Conservation (phyloP, 1,140 invertebrate species). For the Carcinoscorpius rotundicauda region DNA sequence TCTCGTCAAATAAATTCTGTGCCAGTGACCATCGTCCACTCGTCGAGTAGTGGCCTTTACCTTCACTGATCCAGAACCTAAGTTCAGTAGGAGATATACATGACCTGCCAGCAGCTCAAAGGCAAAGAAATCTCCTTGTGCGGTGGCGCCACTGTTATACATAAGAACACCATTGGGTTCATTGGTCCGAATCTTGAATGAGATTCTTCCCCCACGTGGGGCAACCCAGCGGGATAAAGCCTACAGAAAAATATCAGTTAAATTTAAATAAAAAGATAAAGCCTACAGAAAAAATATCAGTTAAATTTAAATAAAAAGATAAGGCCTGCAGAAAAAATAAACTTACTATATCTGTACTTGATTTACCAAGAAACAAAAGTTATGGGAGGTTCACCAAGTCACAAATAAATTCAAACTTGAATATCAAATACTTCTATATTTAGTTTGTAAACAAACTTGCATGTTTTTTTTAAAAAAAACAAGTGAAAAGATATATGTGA, state of each 20-base stretch:
- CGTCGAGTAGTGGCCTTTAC: conserved; percentile 56
- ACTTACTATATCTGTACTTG: too few relatives aligned
- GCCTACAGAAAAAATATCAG: too few relatives aligned
- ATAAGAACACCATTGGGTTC: conserved; percentile 87
- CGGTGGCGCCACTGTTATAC: conserved; percentile 65
- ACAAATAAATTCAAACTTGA: too few relatives aligned
- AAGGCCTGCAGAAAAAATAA: too few relatives aligned
- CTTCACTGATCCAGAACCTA: conserved; percentile 79
- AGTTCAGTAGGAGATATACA: conserved; percentile 77
- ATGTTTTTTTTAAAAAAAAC: too few relatives aligned
- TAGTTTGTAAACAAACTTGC: too few relatives aligned
- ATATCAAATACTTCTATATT: too few relatives aligned
- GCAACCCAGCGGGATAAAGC: conserved; percentile 77
- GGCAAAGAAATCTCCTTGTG: conserved; percentile 75
- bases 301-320: too few relatives aligned
- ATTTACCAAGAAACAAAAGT: too few relatives aligned
- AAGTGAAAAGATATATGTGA: too few relatives aligned
- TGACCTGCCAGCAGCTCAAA: conserved; percentile 88
- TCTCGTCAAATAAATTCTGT: conserved; percentile 67
- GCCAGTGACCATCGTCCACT: conserved; percentile 84
- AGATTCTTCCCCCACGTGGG: conserved; percentile 69
- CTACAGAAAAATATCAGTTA: conserved; percentile 35
- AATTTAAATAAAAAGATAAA: too few relatives aligned
- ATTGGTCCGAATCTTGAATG: conserved; percentile 86
- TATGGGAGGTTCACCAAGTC: too few relatives aligned